phyloP scores from a whole-genome alignment of 2,113 vertebrate species.

The Plecturocebus donacophilus region DNA sequence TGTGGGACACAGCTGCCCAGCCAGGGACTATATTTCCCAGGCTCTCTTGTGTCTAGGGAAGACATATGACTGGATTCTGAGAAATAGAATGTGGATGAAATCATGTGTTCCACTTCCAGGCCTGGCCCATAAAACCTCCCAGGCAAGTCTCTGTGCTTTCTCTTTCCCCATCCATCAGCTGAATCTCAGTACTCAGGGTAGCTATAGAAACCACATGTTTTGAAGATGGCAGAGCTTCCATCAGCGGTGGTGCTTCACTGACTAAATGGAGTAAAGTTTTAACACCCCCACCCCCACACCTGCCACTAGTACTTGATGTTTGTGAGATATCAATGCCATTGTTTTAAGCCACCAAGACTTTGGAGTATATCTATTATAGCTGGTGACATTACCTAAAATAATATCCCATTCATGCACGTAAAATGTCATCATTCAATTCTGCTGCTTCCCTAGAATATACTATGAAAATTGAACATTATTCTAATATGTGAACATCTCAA shows the following conservation, averaged over 20 bases:
- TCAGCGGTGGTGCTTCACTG: background rate
- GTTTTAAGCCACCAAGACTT: background rate
- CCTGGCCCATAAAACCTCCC: background rate
- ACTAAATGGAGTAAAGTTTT: background rate
- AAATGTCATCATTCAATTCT: background rate
- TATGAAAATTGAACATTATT: background rate
- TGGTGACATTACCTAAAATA: background rate
- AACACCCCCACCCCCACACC: rapidly evolving
- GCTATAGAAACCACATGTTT: background rate
- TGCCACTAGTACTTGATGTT: background rate
- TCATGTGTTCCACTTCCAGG: background rate
- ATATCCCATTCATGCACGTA: background rate
- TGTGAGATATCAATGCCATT: background rate
- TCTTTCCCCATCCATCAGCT: background rate
- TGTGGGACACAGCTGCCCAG: background rate
- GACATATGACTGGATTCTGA: background rate
- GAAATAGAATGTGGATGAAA: background rate
- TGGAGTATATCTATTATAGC: background rate
- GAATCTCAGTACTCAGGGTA: background rate
- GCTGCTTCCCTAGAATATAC: background rate
- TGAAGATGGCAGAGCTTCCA: background rate
- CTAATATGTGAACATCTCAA: background rate
- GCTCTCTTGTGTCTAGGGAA: background rate
- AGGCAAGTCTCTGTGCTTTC: background rate
- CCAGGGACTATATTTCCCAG: background rate